These are phyloP conservation scores for Epsilonema sp. DNA, from an alignment of 2,888 invertebrate genomes.

Conservation along the genomic window DNA sequence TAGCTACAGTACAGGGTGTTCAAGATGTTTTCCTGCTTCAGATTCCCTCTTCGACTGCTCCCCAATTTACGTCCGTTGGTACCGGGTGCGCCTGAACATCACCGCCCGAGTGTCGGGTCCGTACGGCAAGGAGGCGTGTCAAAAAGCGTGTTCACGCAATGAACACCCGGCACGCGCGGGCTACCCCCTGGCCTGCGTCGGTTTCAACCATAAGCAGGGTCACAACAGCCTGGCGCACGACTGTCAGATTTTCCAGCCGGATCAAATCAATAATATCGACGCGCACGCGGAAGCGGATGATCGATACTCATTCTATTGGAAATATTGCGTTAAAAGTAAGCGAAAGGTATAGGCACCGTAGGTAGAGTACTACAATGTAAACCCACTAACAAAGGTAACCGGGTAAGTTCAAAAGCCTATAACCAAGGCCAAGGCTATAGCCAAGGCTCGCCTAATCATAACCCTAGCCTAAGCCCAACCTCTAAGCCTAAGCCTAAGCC, in stretches of 20 bases:
- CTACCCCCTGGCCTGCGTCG: slow-evolving; percentile 20
- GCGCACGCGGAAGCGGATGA: slow-evolving; percentile 28
- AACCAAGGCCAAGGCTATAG: too few species aligned
- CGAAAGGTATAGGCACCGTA: too few species aligned
- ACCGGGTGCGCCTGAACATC: slow-evolving; percentile 22
- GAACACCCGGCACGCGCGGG: slow-evolving; percentile 15
- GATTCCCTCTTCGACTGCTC: slow-evolving; percentile 11
- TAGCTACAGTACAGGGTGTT: too few species aligned
- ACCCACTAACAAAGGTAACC: neutral
- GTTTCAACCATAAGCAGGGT: slow-evolving; percentile 24
- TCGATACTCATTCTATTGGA: slow-evolving; percentile 27
- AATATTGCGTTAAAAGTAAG: slow-evolving; percentile 20
- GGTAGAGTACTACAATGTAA: neutral
- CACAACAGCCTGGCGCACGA: slow-evolving; percentile 20
- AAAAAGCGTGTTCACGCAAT: slow-evolving; percentile 16
- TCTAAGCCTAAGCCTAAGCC: too few species aligned
- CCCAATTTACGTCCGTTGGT: slow-evolving; percentile 25
- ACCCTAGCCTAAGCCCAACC: too few species aligned
- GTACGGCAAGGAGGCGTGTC: slow-evolving; percentile 17
- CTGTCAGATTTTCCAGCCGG: slow-evolving; percentile 21
- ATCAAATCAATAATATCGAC: slow-evolving; percentile 19
- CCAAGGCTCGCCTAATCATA: too few species aligned
- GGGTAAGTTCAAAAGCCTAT: too few species aligned
- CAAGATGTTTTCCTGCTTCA: neutral
- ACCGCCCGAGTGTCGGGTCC: slow-evolving; percentile 18